Evolutionary conservation across 1,140 invertebrate genomes (phyloP).

Genomic region (Eufriesea mexicana): DNA sequence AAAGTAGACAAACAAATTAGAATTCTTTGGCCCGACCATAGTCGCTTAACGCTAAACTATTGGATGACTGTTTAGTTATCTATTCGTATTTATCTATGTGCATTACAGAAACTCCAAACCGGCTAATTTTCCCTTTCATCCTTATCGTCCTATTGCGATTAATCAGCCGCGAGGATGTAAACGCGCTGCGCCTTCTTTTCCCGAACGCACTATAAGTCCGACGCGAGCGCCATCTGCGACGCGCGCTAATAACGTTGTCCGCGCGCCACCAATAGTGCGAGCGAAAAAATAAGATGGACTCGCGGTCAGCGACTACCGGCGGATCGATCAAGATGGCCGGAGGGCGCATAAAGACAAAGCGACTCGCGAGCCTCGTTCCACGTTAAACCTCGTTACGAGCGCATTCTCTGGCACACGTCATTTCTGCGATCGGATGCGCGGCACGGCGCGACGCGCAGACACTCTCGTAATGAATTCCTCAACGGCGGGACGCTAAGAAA

Average conservation of each 20-base stretch:
- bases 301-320: not conserved
- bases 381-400: not conserved
- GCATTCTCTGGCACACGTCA: not conserved
- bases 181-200: no score
- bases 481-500: constrained; percentile 58
- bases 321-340: not conserved
- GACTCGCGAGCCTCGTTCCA: not conserved
- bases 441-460: constrained; percentile 5
- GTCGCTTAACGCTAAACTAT: no score
- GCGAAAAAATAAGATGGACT: not conserved
- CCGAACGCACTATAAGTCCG: no score
- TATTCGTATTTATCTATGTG: no score
- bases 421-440: constrained; percentile 28
- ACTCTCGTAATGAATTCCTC: constrained; percentile 64
- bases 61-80: no score
- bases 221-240: not conserved
- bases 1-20: no score
- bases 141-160: no score
- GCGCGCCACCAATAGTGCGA: not conserved
- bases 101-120: no score
- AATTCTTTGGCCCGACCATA: no score
- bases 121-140: no score
- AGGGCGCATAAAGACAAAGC: not conserved
- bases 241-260: constrained; percentile 8
- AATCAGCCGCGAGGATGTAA: no score